Percentiles rank a stretch among this genome's conserved stretches.
These are phyloP conservation scores for Rotaria macrura DNA, from an alignment of 2,888 invertebrate genomes.

Conservation along the genomic window DNA sequence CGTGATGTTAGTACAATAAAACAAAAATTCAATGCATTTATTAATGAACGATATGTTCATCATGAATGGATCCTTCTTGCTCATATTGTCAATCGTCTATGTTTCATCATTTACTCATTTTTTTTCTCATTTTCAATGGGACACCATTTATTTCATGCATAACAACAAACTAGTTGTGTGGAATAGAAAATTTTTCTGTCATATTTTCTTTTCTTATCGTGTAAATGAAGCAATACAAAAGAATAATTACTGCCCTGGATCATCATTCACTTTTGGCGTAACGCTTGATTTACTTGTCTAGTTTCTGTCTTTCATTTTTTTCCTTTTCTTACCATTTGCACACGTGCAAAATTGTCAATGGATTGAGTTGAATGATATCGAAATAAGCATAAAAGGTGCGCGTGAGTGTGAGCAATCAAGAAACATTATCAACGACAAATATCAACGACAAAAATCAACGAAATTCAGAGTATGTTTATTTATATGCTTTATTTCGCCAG, in stretches of 20 bases:
- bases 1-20: background rate
- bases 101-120: background rate
- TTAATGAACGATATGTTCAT: background rate
- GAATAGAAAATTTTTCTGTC: too few relatives aligned
- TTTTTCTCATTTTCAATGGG: background rate
- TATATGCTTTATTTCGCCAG: background rate
- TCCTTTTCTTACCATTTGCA: background rate
- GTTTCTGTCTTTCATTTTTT: background rate
- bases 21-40: background rate
- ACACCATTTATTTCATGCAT: background rate
- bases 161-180: background rate
- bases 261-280: background rate
- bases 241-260: background rate
- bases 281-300: background rate
- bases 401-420: background rate
- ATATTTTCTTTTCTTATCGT: too few relatives aligned
- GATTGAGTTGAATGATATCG: background rate
- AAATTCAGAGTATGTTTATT: background rate
- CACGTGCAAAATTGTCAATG: background rate
- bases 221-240: too few relatives aligned
- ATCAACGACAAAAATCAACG: background rate
- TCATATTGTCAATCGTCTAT: slow-evolving; percentile 15
- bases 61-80: slow-evolving; percentile 6
- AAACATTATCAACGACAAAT: background rate
- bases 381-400: background rate